phyloP scores from a whole-genome alignment of 2,888 invertebrate species.

The Pachydiplax longipennis region DNA sequence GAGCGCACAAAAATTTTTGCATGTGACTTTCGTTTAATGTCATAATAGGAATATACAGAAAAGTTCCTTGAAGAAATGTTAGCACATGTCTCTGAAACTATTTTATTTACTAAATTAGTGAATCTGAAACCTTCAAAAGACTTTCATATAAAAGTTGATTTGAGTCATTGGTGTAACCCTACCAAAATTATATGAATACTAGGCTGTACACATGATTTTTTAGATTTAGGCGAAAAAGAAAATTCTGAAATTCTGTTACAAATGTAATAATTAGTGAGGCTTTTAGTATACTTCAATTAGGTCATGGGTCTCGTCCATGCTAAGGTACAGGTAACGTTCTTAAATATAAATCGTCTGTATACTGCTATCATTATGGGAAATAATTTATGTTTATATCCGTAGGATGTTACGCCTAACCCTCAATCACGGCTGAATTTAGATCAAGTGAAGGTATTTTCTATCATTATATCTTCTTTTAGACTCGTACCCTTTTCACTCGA shows the following conservation, averaged over 20 bases:
- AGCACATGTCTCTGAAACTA: background rate
- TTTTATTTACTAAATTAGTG: background rate
- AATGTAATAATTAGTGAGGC: background rate
- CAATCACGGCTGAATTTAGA: slow-evolving; percentile 14
- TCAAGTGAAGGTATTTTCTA: background rate
- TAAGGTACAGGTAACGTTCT: background rate
- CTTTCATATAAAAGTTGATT: slow-evolving; percentile 2
- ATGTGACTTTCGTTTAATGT: background rate
- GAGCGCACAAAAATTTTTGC: background rate
- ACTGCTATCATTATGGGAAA: background rate
- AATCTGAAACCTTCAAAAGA: background rate
- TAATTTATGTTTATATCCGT: background rate
- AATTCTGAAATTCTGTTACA: background rate
- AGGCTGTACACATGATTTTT: background rate
- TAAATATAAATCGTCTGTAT: background rate
- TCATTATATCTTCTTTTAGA: background rate
- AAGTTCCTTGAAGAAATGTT: background rate
- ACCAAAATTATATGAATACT: background rate
- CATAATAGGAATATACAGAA: background rate
- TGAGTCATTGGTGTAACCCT: background rate
- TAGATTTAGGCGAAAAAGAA: background rate
- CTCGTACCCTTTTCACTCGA: background rate
- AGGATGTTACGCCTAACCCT: background rate
- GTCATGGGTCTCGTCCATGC: slow-evolving; percentile 21
- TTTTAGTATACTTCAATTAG: background rate